Base-by-base conservation (phyloP, 2,797 vertebrate species). In the Sebastes variabilis region DNA sequence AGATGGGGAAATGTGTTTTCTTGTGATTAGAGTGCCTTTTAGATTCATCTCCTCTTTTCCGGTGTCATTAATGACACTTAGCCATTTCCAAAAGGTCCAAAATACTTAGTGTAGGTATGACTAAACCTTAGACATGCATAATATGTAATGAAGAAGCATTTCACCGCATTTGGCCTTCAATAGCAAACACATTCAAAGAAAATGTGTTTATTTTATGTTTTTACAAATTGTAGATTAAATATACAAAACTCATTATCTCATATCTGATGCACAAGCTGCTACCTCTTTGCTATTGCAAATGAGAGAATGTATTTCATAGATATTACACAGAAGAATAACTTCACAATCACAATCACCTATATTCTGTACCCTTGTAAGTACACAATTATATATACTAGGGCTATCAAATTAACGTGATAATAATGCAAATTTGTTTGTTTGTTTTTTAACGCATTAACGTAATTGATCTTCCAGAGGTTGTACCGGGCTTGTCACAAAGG, bases 221-320 rank as follows among this genome's bases (percentile, higher is more conserved):
- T 46, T 46, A 46, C 42, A 46, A 66, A 74, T n/a, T 58, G 42
- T 14, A 71, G 27, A 29, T 61, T 79, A 66, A 65, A 66, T 25
- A 55, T 27, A 64, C 22, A 64, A 64, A 79, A 30, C n/a, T 64
- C 46, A 73, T 68, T 68, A 78, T 70, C 61, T 20, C 42, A 46
- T 18, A n/a, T 52, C 20, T 65, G 10, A 84, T 54, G 66, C 69
- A 64, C 34, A 62, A 52, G 34, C 52, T 2, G 32, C 30, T 27
- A 18, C n/a, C 8, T 61, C 30, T 5, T 60, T 1, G 12, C n/a
- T 20, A 14, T 25, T 66, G 29, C 34, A 34, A 73, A 75, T 60
- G 42, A 46, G 13, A 66, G 12, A 46, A 18, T 34, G 4, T 2
- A 56, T 74, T 52, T 32, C 8, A 76, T 34, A 58, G 6, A 59